A percentile compares a stretch with the other conserved stretches of the same genome.
These are phyloP conservation scores for Sitta europaea DNA, from an alignment of 2,113 vertebrate species.

Conservation along the genomic window DNA sequence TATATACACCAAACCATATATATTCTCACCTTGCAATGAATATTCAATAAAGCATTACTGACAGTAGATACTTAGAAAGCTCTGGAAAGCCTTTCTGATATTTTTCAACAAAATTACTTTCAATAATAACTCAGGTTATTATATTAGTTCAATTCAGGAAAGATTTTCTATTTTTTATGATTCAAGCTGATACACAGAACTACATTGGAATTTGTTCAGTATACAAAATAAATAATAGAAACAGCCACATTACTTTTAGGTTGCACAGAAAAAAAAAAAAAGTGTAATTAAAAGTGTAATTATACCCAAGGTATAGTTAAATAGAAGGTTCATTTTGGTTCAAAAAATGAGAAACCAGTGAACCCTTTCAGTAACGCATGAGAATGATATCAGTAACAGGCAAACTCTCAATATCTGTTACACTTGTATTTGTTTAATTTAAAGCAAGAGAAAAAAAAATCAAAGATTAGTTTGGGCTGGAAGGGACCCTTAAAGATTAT, in stretches of 20 bases:
- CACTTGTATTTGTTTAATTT: neutral
- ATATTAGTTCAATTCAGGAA: neutral
- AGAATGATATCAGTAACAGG: neutral
- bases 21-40: neutral
- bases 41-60: neutral
- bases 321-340: neutral
- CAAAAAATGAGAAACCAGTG: neutral
- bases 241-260: neutral
- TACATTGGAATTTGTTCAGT: neutral
- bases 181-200: neutral
- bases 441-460: neutral
- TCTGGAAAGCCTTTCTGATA: neutral
- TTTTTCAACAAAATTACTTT: neutral
- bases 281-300: neutral
- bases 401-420: neutral
- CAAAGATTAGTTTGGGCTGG: neutral
- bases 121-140: neutral
- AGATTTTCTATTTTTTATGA: neutral
- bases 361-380: neutral
- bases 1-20: neutral
- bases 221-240: neutral
- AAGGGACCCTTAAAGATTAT: neutral
- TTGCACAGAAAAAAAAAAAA: neutral
- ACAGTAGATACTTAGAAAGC: neutral
- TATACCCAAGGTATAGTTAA: neutral